These are phyloP conservation scores for Gonioctena quinquepunctata DNA, from an alignment of 1,140 invertebrate genomes.

Conservation along the genomic window DNA sequence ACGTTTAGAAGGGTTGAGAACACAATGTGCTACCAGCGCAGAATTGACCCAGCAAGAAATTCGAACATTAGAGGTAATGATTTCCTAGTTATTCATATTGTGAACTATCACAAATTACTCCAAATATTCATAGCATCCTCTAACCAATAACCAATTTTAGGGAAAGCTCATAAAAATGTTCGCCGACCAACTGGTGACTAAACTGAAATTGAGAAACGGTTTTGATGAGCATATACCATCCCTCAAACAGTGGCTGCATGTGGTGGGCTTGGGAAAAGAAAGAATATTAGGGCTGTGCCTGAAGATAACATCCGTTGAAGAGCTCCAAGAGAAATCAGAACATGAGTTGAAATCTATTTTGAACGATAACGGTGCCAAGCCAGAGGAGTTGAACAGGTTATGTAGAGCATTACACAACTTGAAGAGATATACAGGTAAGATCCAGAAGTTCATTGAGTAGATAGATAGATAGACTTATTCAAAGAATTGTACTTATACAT, in stretches of 20 bases:
- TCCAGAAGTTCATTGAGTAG: too few species aligned
- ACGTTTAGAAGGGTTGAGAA: constrained; percentile 87
- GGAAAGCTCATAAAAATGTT: constrained; percentile 93
- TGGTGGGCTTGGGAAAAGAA: constrained; percentile 71
- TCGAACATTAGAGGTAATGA: constrained; percentile 82
- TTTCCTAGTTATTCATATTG: neutral
- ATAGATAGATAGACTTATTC: too few species aligned
- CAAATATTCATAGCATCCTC: neutral
- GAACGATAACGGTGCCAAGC: constrained; percentile 65
- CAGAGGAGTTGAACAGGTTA: constrained; percentile 80
- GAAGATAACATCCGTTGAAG: constrained; percentile 73
- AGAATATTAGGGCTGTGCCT: constrained; percentile 61
- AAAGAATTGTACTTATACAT: too few species aligned
- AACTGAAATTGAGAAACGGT: constrained; percentile 71
- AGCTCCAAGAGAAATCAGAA: constrained; percentile 80
- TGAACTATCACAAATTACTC: too few species aligned
- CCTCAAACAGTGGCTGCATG: constrained; percentile 85
- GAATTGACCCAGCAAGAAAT: constrained; percentile 95
- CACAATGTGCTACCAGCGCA: constrained; percentile 87
- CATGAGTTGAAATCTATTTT: constrained; percentile 78
- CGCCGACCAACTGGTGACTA: constrained; percentile 85
- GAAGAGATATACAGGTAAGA: constrained; percentile 77
- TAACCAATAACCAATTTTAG: constrained; percentile 60
- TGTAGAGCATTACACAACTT: constrained; percentile 83
- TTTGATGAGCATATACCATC: constrained; percentile 71